Conservation (phyloP, 2,113 vertebrate species). For the Paracanthobrama guichenoti region DNA sequence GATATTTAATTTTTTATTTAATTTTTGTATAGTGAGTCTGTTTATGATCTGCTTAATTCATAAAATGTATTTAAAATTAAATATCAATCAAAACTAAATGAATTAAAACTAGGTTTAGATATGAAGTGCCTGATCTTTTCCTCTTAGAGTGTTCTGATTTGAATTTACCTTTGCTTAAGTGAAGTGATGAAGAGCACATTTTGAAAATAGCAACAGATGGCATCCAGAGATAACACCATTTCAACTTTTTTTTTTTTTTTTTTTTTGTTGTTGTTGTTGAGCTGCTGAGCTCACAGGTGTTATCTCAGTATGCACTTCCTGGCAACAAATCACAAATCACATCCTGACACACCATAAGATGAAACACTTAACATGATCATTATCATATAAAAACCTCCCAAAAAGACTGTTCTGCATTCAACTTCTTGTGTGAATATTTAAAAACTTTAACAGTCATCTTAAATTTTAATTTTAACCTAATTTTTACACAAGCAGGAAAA, state of each 20-base stretch:
- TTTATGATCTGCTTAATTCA: too few species aligned
- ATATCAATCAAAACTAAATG: too few species aligned
- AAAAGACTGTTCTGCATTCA: neutral
- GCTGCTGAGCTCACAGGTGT: neutral
- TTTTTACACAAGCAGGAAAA: neutral
- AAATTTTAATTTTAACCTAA: too few species aligned
- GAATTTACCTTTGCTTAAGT: too few species aligned
- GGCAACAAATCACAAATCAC: neutral
- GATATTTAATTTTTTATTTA: too few species aligned
- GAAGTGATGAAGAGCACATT: neutral
- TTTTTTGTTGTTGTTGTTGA: neutral
- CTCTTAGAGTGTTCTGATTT: too few species aligned
- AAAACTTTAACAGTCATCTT: neutral
- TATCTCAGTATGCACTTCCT: constrained; percentile 20
- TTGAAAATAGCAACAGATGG: constrained; percentile 2
- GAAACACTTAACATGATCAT: neutral
- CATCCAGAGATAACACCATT: neutral
- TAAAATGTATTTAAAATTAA: too few species aligned
- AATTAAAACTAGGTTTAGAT: too few species aligned
- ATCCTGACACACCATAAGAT: neutral
- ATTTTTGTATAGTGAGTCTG: too few species aligned
- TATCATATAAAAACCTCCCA: neutral
- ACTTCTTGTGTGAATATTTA: neutral
- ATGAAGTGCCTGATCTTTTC: too few species aligned
- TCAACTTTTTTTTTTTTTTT: neutral